Conservation (phyloP, 2,888 invertebrate species). For the Onchidella celtica region DNA sequence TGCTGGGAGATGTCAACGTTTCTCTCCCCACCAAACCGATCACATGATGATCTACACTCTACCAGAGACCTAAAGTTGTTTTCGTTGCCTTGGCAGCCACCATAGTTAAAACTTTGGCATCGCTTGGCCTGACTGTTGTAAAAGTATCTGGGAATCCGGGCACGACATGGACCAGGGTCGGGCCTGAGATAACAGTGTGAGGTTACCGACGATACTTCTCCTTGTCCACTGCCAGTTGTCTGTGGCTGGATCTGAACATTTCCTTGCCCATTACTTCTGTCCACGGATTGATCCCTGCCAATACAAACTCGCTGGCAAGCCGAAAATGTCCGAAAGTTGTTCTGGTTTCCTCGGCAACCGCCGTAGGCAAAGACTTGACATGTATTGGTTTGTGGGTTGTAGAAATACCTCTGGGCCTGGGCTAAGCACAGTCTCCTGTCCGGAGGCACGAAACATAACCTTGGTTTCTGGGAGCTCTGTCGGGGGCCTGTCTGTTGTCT, state of each 20-base stretch:
- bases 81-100: constrained; percentile 1
- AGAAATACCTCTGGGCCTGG: not conserved
- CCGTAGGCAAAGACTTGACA: not conserved
- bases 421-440: not conserved
- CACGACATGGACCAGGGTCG: not conserved
- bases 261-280: not conserved
- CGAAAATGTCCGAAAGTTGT: not conserved
- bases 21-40: not conserved
- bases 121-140: not conserved
- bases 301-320: constrained; percentile 1
- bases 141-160: not conserved
- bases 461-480: not conserved
- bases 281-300: not conserved
- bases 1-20: not conserved
- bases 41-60: not conserved
- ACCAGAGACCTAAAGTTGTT: not conserved
- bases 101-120: constrained; percentile 6
- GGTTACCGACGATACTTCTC: not conserved
- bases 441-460: not conserved
- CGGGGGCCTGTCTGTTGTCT: not conserved
- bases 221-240: not conserved
- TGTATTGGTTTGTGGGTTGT: not conserved
- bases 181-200: not conserved
- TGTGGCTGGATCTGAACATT: no score
- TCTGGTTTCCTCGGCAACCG: constrained; percentile 3